Evolutionary conservation across 2,797 vertebrate species (phyloP).

Genomic region (Brotula barbata): DNA sequence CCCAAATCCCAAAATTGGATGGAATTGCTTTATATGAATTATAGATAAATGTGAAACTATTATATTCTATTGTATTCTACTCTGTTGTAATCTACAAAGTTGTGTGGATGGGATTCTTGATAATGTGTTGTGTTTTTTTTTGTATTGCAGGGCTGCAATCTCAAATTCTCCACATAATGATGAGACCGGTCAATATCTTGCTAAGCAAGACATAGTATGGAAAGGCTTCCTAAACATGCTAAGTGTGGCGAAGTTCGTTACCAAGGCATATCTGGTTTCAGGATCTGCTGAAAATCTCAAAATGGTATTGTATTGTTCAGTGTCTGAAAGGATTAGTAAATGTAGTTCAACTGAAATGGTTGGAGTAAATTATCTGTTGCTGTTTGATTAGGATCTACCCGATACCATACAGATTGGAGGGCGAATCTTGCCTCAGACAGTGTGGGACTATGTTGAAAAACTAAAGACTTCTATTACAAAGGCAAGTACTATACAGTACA

Average conservation of each 20-base stretch:
- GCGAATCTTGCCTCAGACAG: slow-evolving; percentile 92
- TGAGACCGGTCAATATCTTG: slow-evolving; percentile 86
- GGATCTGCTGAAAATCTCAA: slow-evolving; percentile 90
- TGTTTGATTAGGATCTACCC: slow-evolving; percentile 87
- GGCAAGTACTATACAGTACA: slow-evolving; percentile 72
- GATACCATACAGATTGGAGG: slow-evolving; percentile 97
- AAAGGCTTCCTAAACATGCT: slow-evolving; percentile 99
- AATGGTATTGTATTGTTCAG: slow-evolving; percentile 77
- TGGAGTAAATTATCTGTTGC: neutral
- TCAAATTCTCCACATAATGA: slow-evolving; percentile 79
- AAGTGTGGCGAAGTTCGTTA: slow-evolving; percentile 94
- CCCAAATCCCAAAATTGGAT: too few relatives aligned
- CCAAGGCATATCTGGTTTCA: slow-evolving; percentile 93
- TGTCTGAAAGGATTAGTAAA: slow-evolving; percentile 1
- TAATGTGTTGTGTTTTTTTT: slow-evolving; percentile 58
- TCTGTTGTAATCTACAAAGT: neutral
- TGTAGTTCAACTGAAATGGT: slow-evolving; percentile 5
- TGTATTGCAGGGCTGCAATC: slow-evolving; percentile 76
- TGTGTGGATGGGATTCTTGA: slow-evolving; percentile 2
- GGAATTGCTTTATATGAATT: too few relatives aligned
- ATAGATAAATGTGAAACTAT: too few relatives aligned
- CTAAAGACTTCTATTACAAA: slow-evolving; percentile 94
- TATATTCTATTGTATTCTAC: neutral
- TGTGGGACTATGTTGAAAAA: slow-evolving; percentile 97
- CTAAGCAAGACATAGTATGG: slow-evolving; percentile 90